A percentile compares a stretch with the other conserved stretches of the same genome.
phyloP scores from a whole-genome alignment of 2,797 vertebrate species.

The Heterohyrax brucei region DNA sequence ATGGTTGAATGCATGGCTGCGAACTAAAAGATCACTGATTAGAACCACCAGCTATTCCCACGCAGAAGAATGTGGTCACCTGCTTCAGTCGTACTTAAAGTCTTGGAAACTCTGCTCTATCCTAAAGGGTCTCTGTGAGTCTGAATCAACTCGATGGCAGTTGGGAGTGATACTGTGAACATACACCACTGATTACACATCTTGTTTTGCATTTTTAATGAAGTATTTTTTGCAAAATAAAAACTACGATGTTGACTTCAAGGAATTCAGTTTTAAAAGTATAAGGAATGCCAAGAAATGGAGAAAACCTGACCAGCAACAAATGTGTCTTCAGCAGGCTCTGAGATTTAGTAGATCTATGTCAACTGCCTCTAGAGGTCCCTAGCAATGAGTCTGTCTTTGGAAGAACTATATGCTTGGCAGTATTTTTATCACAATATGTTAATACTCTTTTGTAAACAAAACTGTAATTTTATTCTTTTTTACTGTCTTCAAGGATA shows the following conservation, averaged over 20 bases:
- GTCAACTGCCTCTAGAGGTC: slow-evolving; percentile 1
- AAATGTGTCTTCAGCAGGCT: not conserved
- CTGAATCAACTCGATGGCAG: not conserved
- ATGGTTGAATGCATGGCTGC: not conserved
- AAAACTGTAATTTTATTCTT: slow-evolving; percentile 26
- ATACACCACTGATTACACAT: slow-evolving; percentile 26
- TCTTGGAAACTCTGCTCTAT: not conserved
- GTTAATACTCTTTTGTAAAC: slow-evolving; percentile 49
- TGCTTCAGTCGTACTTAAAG: not conserved
- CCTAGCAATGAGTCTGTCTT: not conserved
- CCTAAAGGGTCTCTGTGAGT: not conserved
- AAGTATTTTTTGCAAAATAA: slow-evolving; percentile 44
- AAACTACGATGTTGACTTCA: slow-evolving; percentile 19
- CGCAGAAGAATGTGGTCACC: not conserved
- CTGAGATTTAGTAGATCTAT: not conserved
- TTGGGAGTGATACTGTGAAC: not conserved
- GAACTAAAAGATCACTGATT: not conserved
- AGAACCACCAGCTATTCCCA: not conserved
- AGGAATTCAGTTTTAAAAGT: slow-evolving; percentile 56
- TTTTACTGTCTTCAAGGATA: slow-evolving; percentile 33
- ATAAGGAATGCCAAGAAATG: slow-evolving; percentile 1
- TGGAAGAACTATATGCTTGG: slow-evolving; percentile 54
- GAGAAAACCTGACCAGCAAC: not conserved
- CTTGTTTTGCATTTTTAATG: slow-evolving; percentile 62
- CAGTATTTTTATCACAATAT: slow-evolving; percentile 14